phyloP scores from a whole-genome alignment of 2,797 vertebrate species.

The Ctenopoma multispine region DNA sequence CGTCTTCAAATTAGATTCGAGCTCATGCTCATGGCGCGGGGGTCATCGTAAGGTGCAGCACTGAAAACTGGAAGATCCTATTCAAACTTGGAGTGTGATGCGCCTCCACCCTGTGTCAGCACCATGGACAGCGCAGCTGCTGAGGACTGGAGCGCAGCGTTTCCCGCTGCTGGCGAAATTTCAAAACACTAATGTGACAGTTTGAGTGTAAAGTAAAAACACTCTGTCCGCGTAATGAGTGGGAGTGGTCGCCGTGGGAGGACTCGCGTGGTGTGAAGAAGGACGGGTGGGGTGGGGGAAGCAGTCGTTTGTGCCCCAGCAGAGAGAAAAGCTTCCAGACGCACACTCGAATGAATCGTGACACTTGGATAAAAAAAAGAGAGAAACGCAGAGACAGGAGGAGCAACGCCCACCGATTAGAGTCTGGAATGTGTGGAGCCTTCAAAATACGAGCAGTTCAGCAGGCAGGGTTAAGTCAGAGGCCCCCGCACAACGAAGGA shows the following conservation, averaged over 20 bases:
- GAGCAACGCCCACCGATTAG: constrained; percentile 68
- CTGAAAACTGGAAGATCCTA: no score
- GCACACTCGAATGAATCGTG: constrained; percentile 63
- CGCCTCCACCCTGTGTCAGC: constrained; percentile 33
- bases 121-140: constrained; percentile 70
- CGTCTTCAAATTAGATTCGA: no score
- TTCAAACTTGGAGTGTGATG: no score
- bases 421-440: constrained; percentile 52
- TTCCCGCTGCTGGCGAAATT: constrained; percentile 4
- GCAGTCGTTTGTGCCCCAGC: constrained; percentile 35
- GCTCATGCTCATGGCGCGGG: not conserved
- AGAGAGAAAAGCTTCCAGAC: constrained; percentile 18
- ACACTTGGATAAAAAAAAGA: constrained; percentile 52
- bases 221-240: constrained; percentile 36
- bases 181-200: constrained; percentile 15
- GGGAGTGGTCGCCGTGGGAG: constrained; percentile 66
- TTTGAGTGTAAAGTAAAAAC: constrained; percentile 30
- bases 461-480: constrained; percentile 50
- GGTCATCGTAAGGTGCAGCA: not conserved
- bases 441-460: constrained; percentile 54
- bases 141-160: not conserved
- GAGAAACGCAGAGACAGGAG: constrained; percentile 45
- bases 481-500: constrained; percentile 31
- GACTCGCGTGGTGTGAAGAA: constrained; percentile 31
- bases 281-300: not conserved